Base-by-base conservation (phyloP, 1,140 invertebrate species). In the Halyomorpha halys region DNA sequence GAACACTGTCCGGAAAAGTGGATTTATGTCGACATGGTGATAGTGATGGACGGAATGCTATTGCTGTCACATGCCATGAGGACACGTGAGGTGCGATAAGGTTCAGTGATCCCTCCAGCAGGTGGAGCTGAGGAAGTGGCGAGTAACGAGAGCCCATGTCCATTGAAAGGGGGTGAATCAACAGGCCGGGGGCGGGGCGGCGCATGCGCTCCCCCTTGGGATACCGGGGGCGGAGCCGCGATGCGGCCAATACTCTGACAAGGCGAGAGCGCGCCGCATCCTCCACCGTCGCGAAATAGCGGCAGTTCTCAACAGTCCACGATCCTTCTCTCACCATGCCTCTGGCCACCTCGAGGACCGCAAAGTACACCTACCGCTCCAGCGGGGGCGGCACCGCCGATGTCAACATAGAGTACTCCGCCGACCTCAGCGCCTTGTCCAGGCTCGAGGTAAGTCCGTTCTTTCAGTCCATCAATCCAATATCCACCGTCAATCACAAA, bases 381-480 rank as follows among this genome's bases (percentile, higher is more conserved):
- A 82, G 81, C 71, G 87, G 86, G 71, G 85, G 85, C 73, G 86
- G 86, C 74, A 80, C 78, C 70, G 87, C 89, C 74, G 89, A 94
- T 80, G 87, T 94, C 75, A 91, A 86, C 83, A 91, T 94, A 80
- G 91, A 94, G 79, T 94, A 94, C 80, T 86, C 85, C 76, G 84
- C 89, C 78, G 91, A 95, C 80, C 80, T 94, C 75, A 91, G 87
- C 78, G 87, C 90, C 76, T 83, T 94, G 75, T 86, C 89, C 76
- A 87, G 91, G 76, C 85, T 94, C 77, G 91, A 94, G 89, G 91
- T 95, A 90, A 78, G 79, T 75, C 16, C 13, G 4, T 13, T 1
- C 21, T 51, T 15, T 44, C 61, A 47, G n/a, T 39, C 30, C 19
- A 49, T 61, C 45, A 45, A 67, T 49, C 62, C n/a, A 13, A 23